A percentile compares a stretch with the other conserved stretches of the same genome.
These are phyloP conservation scores for Enteromius mattozi DNA, from an alignment of 2,797 vertebrate genomes.

Conservation along the genomic window DNA sequence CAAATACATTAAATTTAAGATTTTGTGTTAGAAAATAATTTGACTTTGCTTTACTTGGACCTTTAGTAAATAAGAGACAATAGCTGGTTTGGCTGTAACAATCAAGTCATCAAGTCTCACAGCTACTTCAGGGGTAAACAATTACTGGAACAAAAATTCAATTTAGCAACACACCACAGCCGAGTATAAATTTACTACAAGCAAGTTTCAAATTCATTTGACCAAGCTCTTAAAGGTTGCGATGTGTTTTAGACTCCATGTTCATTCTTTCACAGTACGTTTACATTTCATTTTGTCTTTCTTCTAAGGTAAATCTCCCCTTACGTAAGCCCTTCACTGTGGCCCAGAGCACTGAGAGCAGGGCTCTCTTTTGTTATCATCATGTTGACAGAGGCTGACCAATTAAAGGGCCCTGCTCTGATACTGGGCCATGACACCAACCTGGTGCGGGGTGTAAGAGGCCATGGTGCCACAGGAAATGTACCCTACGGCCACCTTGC, in stretches of 20 bases:
- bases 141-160: background rate
- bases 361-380: slow-evolving; percentile 68
- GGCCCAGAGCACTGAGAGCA: slow-evolving; percentile 17
- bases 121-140: slow-evolving; percentile 27
- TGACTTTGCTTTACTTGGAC: background rate
- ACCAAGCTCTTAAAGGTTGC: slow-evolving; percentile 17
- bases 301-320: background rate
- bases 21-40: background rate
- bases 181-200: slow-evolving; percentile 1
- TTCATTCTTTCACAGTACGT: background rate
- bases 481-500: slow-evolving; percentile 53
- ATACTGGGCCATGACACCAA: slow-evolving; percentile 67
- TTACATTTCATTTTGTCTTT: background rate
- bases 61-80: background rate
- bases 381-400: slow-evolving; percentile 68
- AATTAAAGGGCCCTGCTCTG: slow-evolving; percentile 71
- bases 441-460: slow-evolving; percentile 66
- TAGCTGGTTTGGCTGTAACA: background rate
- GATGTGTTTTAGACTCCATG: background rate
- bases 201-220: background rate
- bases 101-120: background rate
- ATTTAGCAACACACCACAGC: slow-evolving; percentile 1
- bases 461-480: slow-evolving; percentile 63
- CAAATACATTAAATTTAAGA: background rate
- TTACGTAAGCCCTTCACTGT: slow-evolving; percentile 21